Conservation (phyloP, 2,113 vertebrate genomes). For the Excalfactoria chinensis region DNA sequence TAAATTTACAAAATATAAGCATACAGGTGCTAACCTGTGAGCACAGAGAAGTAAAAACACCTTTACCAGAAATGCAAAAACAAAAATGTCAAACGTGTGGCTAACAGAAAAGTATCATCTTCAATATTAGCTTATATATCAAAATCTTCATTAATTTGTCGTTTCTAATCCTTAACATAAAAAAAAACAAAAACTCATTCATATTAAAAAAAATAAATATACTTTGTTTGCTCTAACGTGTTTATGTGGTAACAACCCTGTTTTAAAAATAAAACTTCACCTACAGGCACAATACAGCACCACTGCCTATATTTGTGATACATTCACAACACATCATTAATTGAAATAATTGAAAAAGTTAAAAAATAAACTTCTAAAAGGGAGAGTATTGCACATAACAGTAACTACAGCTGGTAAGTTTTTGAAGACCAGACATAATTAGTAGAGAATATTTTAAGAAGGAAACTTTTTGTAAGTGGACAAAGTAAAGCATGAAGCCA, state of each 20-base stretch:
- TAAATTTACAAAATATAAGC: constrained; percentile 62
- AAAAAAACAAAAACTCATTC: background rate
- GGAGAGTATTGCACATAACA: background rate
- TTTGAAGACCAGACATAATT: background rate
- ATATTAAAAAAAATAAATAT: background rate
- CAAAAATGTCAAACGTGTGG: background rate
- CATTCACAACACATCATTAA: background rate
- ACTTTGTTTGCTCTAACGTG: background rate
- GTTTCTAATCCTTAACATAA: background rate
- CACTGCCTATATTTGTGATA: background rate
- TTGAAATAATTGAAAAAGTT: background rate
- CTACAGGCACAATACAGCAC: background rate
- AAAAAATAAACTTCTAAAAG: background rate
- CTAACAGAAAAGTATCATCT: background rate
- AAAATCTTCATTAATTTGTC: constrained; percentile 23
- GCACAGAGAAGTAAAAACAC: background rate
- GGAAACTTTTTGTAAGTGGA: background rate
- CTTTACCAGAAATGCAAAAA: background rate
- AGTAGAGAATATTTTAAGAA: background rate
- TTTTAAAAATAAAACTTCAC: constrained; percentile 5
- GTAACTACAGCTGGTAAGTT: background rate
- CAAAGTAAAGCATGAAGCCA: background rate
- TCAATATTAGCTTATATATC: constrained; percentile 13
- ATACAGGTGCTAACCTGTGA: constrained; percentile 56
- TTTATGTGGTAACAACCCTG: background rate